Base-by-base conservation (phyloP, 1,140 invertebrate species). In the Drosophila miranda region DNA sequence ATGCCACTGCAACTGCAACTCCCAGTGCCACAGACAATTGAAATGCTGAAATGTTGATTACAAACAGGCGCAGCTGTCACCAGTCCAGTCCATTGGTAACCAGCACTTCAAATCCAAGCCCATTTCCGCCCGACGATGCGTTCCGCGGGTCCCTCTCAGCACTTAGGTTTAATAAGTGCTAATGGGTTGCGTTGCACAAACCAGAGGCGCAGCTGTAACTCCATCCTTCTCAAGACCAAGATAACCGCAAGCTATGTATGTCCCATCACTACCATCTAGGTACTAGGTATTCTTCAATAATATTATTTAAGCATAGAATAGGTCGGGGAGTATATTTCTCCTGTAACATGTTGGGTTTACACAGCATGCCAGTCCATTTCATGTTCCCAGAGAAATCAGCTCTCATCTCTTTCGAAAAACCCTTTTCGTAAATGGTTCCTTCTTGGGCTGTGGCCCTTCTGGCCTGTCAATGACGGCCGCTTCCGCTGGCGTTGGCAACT, bases 161-260 rank as follows among this genome's bases (percentile, higher is more conserved):
- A 71, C 57, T 81, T 75, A 52, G 53, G 68, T 82, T 87, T 87
- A 87, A 87, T 78, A 87, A 87, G 82, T 87, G 82, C 82, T 87
- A 87, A 87, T 87, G 82, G 87, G 82, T 87, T 87, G 82, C 77
- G 82, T 86, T 87, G 77, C 81, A 69, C 74, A 86, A 75, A 55
- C 51, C 66, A 38, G 49, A 67, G 41, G n/a, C n/a, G 50, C 57
- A 56, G 30, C 30, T 9, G 9, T 34, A 34, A 34, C 30, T 34
- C 9, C 11, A 38, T 38, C 3, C 3, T 11, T 5, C 4, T 13
- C 3, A 11, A 38, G 34, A 38, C 34, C 34, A 11, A 38, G 34
- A 5, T 13, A 38, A 38, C 34, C 34, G 34, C 34, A 16, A 16
- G 16, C 1, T 16, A 16, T 16, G 16, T 16, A 16, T 16, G 16